Evolutionary conservation across 2,113 vertebrate genomes (phyloP), one percentile per base, ranked within the genome.

Genomic region (Silurus glanis): DNA sequence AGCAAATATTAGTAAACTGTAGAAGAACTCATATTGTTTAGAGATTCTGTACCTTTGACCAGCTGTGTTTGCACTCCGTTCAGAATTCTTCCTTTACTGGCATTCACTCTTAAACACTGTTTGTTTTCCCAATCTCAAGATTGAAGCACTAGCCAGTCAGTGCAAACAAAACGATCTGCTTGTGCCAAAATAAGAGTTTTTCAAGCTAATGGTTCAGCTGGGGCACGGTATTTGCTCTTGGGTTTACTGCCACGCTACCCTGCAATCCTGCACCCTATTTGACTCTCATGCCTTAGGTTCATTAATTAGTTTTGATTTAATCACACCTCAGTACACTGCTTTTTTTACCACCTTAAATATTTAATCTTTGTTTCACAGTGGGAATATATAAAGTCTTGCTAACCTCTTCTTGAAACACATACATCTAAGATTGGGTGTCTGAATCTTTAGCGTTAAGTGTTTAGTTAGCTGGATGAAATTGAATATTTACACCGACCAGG

Each of bases 261-360:
- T 53, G 47, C 49, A 53, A 59, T 59, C 37, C 23, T 28, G 49
- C 28, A 58, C 62, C 84, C 37, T 89, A 84, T 83, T 67, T 19
- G 19, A 91, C 90, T 90, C 86, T 76, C 85, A 80, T 69, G 83
- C 91, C 90, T 94, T 91, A 90, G 91, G 88, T 87, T 84, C 93
- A 93, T 95, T 94, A 94, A 85, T 86, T 86, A 91, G 87, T 93
- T 94, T 91, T 91, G 86, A 91, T 93, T 92, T 91, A 94, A 95
- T 95, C 94, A 94, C 91, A 87, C 80, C 37, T 92, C 92, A 93
- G 92, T 94, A 94, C 89, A 89, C 89, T 51, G 89, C 49, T 87
- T 93, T 92, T 92, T 92, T 89, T 83, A 88, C 16, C 59, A 90
- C 89, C 85, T 90, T 86, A 91, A 91, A 93, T 92, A 90, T 93